phyloP scores from a whole-genome alignment of 2,888 invertebrate genomes.

The Syrphus vitripennis region DNA sequence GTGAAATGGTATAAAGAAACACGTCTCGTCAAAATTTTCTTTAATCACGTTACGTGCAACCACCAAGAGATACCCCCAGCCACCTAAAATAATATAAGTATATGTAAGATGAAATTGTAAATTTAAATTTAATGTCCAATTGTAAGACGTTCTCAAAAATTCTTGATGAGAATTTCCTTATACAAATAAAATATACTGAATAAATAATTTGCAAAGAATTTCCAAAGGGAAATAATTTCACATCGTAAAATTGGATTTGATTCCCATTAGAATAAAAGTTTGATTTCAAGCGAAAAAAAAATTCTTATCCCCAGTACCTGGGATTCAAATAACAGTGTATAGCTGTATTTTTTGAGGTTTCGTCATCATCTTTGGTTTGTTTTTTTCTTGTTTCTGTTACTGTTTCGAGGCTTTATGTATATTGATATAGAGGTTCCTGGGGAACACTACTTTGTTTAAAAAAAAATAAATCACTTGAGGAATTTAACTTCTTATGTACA shows the following conservation, averaged over 20 bases:
- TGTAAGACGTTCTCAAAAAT: not conserved
- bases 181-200: not conserved
- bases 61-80: not conserved
- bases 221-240: not conserved
- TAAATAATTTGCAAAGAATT: not conserved
- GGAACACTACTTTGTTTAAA: no score
- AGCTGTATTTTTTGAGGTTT: not conserved
- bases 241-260: not conserved
- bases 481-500: no score
- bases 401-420: no score
- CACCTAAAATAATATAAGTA: no score
- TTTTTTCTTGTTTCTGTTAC: not conserved
- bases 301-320: not conserved
- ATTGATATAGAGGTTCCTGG: no score
- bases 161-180: not conserved
- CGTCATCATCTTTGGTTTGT: not conserved
- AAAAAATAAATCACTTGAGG: no score
- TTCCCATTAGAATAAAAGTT: not conserved
- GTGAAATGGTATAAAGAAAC: not conserved
- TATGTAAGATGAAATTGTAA: not conserved
- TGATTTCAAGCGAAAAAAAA: not conserved
- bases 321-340: not conserved
- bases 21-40: not conserved
- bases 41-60: not conserved
- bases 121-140: not conserved